Evolutionary conservation across 2,113 vertebrate species (phyloP).

Genomic region (Ahaetulla prasina): DNA sequence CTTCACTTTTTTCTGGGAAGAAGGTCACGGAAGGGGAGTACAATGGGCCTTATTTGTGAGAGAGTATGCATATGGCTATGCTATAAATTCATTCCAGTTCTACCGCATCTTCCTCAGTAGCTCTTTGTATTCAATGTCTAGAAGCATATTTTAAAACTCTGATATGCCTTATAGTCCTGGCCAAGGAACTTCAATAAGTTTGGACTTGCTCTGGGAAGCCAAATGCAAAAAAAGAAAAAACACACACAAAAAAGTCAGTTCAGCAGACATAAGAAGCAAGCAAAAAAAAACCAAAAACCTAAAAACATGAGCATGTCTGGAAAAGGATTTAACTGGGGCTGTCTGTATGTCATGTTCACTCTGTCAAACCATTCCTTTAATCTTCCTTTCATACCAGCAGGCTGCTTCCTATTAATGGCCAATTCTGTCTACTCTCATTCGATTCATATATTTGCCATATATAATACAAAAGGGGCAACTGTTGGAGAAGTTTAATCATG

Average conservation of each 20-base stretch:
- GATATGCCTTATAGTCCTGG: not conserved
- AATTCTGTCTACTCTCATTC: not conserved
- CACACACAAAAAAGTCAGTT: not conserved
- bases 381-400: constrained; percentile 19
- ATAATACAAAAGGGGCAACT: not conserved
- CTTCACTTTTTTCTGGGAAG: not conserved
- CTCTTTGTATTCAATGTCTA: not conserved
- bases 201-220: not conserved
- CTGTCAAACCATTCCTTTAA: not conserved
- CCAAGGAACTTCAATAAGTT: not conserved
- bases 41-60: not conserved
- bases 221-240: not conserved
- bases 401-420: not conserved
- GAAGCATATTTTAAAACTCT: not conserved
- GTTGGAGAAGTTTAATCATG: not conserved
- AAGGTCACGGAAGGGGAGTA: not conserved
- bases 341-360: constrained; percentile 2
- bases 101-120: not conserved
- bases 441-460: not conserved
- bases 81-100: not conserved
- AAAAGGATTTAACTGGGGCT: not conserved
- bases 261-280: not conserved
- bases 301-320: not conserved
- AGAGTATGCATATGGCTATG: not conserved
- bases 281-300: not conserved